Conservation (phyloP, 2,797 vertebrate species). For the Apogon hyalosoma region DNA sequence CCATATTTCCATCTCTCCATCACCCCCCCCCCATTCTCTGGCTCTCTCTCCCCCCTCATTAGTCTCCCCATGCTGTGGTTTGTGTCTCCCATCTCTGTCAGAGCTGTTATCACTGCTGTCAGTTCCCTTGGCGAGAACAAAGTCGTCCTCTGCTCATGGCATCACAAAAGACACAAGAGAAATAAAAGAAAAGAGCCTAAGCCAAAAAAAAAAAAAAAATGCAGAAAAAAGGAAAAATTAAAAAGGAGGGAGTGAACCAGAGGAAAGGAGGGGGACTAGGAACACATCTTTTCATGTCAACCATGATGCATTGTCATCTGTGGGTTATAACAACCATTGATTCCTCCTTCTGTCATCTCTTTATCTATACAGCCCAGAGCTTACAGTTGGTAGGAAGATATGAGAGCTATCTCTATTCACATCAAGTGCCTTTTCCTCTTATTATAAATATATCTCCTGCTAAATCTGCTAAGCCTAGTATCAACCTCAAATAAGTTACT, state of each 20-base stretch:
- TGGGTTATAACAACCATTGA: slow-evolving; percentile 75
- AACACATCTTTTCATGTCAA: slow-evolving; percentile 78
- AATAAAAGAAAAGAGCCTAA: slow-evolving; percentile 77
- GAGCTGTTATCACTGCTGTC: slow-evolving; percentile 86
- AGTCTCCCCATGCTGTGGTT: slow-evolving; percentile 77
- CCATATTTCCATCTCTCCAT: slow-evolving; percentile 65
- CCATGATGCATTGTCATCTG: slow-evolving; percentile 77
- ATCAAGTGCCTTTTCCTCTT: slow-evolving; percentile 77
- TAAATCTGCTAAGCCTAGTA: slow-evolving; percentile 81
- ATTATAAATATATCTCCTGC: slow-evolving; percentile 80
- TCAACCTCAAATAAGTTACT: slow-evolving; percentile 83
- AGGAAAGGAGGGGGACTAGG: slow-evolving; percentile 63
- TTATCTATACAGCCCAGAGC: slow-evolving; percentile 83
- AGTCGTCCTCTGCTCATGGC: slow-evolving; percentile 83
- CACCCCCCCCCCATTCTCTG: slow-evolving; percentile 35
- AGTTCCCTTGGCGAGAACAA: slow-evolving; percentile 84
- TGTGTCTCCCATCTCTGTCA: slow-evolving; percentile 83
- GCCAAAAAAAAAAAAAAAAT: slow-evolving; percentile 63
- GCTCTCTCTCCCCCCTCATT: slow-evolving; percentile 73
- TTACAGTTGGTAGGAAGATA: slow-evolving; percentile 78
- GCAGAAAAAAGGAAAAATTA: slow-evolving; percentile 63
- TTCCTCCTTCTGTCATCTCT: slow-evolving; percentile 69
- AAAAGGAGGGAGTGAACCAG: slow-evolving; percentile 66
- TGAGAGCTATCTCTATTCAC: slow-evolving; percentile 84
- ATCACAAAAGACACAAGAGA: slow-evolving; percentile 81